These are phyloP conservation scores for Microcebus jonahi DNA, from an alignment of 2,113 vertebrate species.

Conservation along the genomic window DNA sequence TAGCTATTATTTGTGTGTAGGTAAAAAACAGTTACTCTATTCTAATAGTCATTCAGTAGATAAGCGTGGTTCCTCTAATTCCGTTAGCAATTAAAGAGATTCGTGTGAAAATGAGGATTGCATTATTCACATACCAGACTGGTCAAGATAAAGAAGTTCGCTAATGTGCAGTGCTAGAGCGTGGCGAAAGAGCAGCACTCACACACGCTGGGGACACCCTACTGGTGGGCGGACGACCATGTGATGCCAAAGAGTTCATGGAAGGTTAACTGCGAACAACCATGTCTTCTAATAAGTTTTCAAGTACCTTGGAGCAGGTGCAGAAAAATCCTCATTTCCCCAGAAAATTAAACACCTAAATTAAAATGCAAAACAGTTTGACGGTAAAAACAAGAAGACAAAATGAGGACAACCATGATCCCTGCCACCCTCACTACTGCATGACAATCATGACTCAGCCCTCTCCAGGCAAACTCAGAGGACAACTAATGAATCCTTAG, in stretches of 20 bases:
- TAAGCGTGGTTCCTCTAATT: neutral
- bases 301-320: neutral
- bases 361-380: neutral
- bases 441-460: neutral
- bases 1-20: neutral
- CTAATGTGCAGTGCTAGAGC: neutral
- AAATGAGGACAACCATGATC: neutral
- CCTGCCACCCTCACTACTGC: too few species aligned
- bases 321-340: neutral
- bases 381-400: neutral
- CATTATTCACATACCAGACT: neutral
- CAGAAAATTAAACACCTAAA: neutral
- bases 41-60: neutral
- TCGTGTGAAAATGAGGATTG: neutral
- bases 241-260: too few species aligned
- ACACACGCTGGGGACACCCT: too few species aligned
- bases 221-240: neutral
- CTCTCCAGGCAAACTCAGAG: neutral
- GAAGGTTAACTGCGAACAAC: neutral
- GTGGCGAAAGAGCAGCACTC: too few species aligned
- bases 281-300: neutral
- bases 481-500: neutral
- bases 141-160: neutral
- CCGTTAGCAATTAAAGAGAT: neutral
- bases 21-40: neutral